Conservation (phyloP, 2,888 invertebrate genomes). For the Nebria salina region DNA sequence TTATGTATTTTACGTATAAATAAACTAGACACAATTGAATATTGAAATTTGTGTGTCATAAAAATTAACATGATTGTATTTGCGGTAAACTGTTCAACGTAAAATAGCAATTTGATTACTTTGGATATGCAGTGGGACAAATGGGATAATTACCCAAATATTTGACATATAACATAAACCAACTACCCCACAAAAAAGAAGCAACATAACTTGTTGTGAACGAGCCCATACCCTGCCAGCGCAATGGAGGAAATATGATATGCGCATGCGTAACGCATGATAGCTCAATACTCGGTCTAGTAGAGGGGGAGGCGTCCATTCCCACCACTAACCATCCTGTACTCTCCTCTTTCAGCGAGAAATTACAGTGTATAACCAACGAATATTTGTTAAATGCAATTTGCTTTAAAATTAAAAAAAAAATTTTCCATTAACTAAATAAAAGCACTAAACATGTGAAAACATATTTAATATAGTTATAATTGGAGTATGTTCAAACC, state of each 20-base stretch:
- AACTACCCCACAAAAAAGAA: slow-evolving; percentile 27
- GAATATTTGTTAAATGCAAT: neutral
- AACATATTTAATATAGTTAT: too few species aligned
- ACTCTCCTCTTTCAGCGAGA: slow-evolving; percentile 26
- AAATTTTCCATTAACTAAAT: too few species aligned
- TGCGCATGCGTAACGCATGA: slow-evolving; percentile 34
- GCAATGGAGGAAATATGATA: slow-evolving; percentile 22
- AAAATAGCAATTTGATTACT: neutral
- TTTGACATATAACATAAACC: slow-evolving; percentile 27
- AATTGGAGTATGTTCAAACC: too few species aligned
- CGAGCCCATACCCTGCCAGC: slow-evolving; percentile 26
- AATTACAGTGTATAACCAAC: neutral
- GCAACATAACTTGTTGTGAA: slow-evolving; percentile 34
- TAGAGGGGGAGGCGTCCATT: slow-evolving; percentile 22
- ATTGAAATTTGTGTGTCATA: neutral
- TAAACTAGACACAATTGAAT: too few species aligned
- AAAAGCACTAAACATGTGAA: too few species aligned
- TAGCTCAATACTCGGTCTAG: slow-evolving; percentile 38
- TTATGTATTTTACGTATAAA: neutral
- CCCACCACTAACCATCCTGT: slow-evolving; percentile 9
- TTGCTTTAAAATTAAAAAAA: neutral
- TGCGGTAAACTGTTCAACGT: neutral
- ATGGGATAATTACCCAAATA: slow-evolving; percentile 26
- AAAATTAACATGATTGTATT: neutral
- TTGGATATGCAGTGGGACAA: neutral